A percentile compares a stretch with the other conserved stretches of the same genome.
Conservation (phyloP, 2,888 invertebrate genomes). For the Conus canariensis region DNA sequence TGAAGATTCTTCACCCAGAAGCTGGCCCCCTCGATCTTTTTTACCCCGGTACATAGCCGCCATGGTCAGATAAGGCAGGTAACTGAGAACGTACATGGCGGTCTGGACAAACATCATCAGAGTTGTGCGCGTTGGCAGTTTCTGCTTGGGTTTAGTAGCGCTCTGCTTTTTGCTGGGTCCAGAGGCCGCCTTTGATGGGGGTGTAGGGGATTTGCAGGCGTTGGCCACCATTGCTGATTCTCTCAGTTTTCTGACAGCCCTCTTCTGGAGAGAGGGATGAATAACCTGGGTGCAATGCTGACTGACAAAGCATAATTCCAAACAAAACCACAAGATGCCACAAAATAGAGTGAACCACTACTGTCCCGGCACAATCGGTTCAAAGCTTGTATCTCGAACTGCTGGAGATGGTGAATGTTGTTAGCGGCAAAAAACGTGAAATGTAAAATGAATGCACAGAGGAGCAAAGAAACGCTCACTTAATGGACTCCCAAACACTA, state of each 20-base stretch:
- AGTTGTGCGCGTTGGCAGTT: slow-evolving; percentile 1
- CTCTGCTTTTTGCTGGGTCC: background rate
- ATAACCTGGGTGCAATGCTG: too few species aligned
- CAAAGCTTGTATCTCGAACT: too few species aligned
- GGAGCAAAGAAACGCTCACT: too few species aligned
- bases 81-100: background rate
- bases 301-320: too few species aligned
- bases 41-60: background rate
- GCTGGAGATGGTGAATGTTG: too few species aligned
- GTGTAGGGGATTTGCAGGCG: background rate
- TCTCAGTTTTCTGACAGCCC: background rate
- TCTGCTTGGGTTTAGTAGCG: background rate
- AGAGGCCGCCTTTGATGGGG: background rate
- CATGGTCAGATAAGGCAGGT: background rate
- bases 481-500: too few species aligned
- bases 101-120: background rate
- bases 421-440: too few species aligned
- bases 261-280: too few species aligned
- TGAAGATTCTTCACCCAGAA: background rate
- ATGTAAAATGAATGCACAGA: too few species aligned
- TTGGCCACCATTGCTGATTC: background rate
- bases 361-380: too few species aligned
- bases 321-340: too few species aligned
- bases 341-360: too few species aligned
- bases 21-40: background rate